phyloP scores from a whole-genome alignment of 2,888 invertebrate species.

The Noctua comes region DNA sequence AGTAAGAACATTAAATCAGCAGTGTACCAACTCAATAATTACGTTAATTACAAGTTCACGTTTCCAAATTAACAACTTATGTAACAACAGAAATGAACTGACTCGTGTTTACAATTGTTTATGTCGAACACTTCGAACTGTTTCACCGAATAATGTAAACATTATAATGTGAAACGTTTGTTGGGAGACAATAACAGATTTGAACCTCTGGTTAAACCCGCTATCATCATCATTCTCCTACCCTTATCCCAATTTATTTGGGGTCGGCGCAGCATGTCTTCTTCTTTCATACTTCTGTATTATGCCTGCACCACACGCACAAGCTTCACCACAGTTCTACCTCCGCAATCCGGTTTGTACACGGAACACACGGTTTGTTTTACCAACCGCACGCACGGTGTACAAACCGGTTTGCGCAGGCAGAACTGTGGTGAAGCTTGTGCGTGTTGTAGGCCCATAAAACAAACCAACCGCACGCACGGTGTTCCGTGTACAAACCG shows the following conservation, averaged over 20 bases:
- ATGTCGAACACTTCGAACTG: slow-evolving; percentile 31
- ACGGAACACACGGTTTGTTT: no score
- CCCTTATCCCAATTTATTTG: background rate
- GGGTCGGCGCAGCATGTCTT: background rate
- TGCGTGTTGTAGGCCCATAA: no score
- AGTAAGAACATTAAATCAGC: slow-evolving; percentile 26
- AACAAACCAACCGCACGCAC: no score
- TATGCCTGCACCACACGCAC: no score
- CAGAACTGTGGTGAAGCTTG: no score
- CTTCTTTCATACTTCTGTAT: background rate
- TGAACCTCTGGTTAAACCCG: background rate
- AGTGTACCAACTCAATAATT: slow-evolving; percentile 51
- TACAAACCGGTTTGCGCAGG: no score
- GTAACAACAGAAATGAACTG: slow-evolving; percentile 53
- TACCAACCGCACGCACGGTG: no score
- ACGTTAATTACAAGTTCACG: slow-evolving; percentile 68
- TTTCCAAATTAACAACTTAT: slow-evolving; percentile 61
- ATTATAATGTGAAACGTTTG: slow-evolving; percentile 16
- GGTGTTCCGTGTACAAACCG: no score
- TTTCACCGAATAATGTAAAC: slow-evolving; percentile 33
- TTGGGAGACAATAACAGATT: background rate
- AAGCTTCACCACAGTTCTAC: no score
- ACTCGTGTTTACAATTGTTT: slow-evolving; percentile 49
- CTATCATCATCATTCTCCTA: background rate
- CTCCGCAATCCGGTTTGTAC: no score